These are phyloP conservation scores for Stichodactyla helianthus DNA, from an alignment of 64 coral and sea anemone genomes.

Conservation along the genomic window DNA sequence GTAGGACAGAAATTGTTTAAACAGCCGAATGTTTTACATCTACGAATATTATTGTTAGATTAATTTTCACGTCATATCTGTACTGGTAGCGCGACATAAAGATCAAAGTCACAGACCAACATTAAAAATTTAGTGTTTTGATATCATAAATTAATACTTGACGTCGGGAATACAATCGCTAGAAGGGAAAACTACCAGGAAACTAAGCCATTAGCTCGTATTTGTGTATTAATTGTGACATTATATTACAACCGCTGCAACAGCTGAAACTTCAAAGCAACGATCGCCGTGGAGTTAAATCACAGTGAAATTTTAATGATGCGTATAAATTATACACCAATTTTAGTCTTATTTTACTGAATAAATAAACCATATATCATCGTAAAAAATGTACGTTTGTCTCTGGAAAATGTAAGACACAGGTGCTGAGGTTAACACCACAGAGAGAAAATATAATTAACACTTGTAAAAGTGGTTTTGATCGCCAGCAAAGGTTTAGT, in stretches of 20 bases:
- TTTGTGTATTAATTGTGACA: neutral
- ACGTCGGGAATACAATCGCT: neutral
- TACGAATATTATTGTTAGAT: neutral
- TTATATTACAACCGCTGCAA: neutral
- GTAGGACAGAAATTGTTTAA: neutral
- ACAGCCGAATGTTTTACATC: neutral
- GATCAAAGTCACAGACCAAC: neutral
- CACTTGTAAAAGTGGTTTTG: neutral
- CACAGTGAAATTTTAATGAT: neutral
- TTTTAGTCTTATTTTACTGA: constrained; percentile 7
- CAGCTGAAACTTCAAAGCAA: neutral
- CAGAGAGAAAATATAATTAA: neutral
- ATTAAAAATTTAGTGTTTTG: neutral
- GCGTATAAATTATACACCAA: neutral
- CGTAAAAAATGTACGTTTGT: neutral
- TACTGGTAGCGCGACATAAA: neutral
- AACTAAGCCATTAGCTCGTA: neutral
- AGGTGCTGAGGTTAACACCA: constrained; percentile 2
- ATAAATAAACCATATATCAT: constrained; percentile 12
- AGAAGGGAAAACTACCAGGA: neutral
- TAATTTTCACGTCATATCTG: neutral
- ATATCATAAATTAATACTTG: constrained; percentile 1
- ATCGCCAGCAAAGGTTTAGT: neutral
- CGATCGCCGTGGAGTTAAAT: neutral
- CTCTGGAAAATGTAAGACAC: neutral